Evolutionary conservation across 2,113 vertebrate species (phyloP).

Genomic region (Panthera tigris): DNA sequence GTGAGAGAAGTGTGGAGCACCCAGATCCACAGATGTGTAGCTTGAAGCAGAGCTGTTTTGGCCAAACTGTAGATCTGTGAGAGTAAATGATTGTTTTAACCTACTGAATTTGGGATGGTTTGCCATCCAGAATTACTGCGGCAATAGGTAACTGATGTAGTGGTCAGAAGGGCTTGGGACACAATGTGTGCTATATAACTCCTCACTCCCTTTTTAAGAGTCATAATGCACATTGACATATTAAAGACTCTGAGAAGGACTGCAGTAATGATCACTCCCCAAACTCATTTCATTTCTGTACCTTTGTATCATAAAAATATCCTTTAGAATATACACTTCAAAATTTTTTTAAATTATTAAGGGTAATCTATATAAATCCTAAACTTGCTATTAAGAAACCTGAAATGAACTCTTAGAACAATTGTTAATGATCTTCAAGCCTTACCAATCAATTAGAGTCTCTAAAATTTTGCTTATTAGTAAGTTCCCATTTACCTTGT

Average conservation of each 20-base stretch:
- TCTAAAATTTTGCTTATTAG: slow-evolving; percentile 7
- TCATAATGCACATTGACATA: neutral
- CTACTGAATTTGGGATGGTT: neutral
- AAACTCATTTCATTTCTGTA: neutral
- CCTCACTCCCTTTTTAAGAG: neutral
- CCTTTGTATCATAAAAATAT: neutral
- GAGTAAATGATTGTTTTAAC: neutral
- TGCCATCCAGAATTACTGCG: slow-evolving; percentile 1
- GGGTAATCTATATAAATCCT: neutral
- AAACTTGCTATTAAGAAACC: neutral
- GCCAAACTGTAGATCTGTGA: neutral
- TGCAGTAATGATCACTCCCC: neutral
- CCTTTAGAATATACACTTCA: neutral
- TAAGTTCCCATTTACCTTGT: neutral
- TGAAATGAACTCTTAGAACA: slow-evolving; percentile 2
- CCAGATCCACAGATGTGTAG: neutral
- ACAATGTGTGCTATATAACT: neutral
- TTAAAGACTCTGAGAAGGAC: neutral
- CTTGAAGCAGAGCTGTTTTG: neutral
- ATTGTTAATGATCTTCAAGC: neutral
- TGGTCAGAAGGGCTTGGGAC: neutral
- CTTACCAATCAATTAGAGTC: neutral
- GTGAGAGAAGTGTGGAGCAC: neutral
- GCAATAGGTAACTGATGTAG: neutral
- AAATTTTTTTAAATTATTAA: neutral